These are phyloP conservation scores for Ephestia elutella DNA, from an alignment of 1,140 invertebrate species.

Conservation along the genomic window DNA sequence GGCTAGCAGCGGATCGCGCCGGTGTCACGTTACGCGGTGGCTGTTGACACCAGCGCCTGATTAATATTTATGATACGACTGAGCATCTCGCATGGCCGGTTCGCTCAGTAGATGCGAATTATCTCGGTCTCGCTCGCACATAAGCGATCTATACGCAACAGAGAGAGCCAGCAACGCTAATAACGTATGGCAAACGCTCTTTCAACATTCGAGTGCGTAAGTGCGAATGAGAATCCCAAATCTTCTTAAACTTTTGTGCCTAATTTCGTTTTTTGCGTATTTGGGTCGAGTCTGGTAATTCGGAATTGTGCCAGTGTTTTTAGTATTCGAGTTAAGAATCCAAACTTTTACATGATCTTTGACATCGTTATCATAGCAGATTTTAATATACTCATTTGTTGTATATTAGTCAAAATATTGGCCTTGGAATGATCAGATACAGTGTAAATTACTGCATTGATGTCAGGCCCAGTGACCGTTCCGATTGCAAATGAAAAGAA, in stretches of 20 bases:
- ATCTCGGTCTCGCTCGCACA: constrained; percentile 48
- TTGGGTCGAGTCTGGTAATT: constrained; percentile 1
- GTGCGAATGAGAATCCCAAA: constrained; percentile 69
- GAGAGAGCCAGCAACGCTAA: constrained; percentile 42
- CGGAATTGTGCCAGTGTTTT: constrained; percentile 27
- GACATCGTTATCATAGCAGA: too few relatives aligned
- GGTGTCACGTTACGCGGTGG: constrained; percentile 72
- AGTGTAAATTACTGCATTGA: constrained; percentile 5
- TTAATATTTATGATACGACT: constrained; percentile 74
- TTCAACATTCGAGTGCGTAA: constrained; percentile 57
- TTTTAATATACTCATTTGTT: not conserved
- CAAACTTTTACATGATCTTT: not conserved
- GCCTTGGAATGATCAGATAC: not conserved
- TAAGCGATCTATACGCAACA: constrained; percentile 23
- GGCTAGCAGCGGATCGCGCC: constrained; percentile 63
- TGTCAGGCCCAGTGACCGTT: constrained; percentile 27
- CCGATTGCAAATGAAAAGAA: constrained; percentile 38
- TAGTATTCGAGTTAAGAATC: not conserved
- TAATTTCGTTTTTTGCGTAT: constrained; percentile 24
- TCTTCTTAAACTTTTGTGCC: constrained; percentile 48
- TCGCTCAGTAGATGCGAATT: constrained; percentile 65
- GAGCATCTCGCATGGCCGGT: constrained; percentile 72
- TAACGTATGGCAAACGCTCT: constrained; percentile 49
- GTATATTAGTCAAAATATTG: not conserved
- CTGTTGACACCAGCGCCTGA: constrained; percentile 73